Conservation (phyloP, 2,888 invertebrate species). For the Hydrotaea cyrtoneurina region DNA sequence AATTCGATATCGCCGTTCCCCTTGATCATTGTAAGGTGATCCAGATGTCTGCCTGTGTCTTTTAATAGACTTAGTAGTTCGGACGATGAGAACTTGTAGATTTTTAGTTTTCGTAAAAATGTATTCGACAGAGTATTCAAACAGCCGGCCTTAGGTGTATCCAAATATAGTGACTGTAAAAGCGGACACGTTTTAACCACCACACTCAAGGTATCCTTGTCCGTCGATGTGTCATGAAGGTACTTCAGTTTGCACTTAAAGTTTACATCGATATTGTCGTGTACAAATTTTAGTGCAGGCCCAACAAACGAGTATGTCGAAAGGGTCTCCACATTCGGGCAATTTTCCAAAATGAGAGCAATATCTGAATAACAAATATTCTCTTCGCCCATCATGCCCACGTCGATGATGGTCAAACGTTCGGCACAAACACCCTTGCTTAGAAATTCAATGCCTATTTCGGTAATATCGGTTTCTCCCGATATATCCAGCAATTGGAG, state of each 20-base stretch:
- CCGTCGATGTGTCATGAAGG: conserved; percentile 85
- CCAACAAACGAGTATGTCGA: conserved; percentile 87
- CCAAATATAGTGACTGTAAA: conserved; percentile 85
- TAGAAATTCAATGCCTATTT: conserved; percentile 84
- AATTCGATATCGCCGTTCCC: conserved; percentile 84
- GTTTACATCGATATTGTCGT: conserved; percentile 82
- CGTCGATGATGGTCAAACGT: conserved; percentile 84
- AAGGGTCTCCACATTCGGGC: conserved; percentile 85
- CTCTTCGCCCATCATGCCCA: conserved; percentile 87
- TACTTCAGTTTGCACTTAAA: conserved; percentile 86
- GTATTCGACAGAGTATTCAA: conserved; percentile 72
- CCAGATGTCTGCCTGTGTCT: conserved; percentile 82
- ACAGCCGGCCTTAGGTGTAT: conserved; percentile 83
- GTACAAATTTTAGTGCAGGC: conserved; percentile 83
- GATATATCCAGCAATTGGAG: conserved; percentile 85
- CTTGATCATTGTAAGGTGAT: conserved; percentile 83
- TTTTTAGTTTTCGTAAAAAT: conserved; percentile 83
- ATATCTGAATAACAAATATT: conserved; percentile 86
- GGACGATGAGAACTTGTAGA: conserved; percentile 84
- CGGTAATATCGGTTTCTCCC: conserved; percentile 86
- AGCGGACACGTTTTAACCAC: conserved; percentile 84
- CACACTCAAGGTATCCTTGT: conserved; percentile 83
- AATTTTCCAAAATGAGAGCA: conserved; percentile 84
- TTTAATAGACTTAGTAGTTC: conserved; percentile 84
- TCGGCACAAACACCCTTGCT: conserved; percentile 82